Conservation (phyloP, 23 tunicate genomes). For the Diplosoma virens region DNA sequence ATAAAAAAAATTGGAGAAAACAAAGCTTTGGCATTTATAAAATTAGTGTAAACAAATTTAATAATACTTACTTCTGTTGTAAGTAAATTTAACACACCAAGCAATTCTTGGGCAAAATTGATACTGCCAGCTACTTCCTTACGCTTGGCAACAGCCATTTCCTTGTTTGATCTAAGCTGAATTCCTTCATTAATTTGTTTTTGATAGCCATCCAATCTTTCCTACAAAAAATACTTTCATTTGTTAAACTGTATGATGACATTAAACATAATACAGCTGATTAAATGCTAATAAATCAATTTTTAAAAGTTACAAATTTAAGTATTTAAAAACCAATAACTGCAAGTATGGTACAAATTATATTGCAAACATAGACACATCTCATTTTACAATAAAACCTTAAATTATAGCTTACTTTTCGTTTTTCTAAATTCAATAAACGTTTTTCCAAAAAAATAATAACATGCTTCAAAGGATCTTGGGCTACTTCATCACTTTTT, state of each 20-base stretch:
- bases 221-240: slow-evolving; percentile 39
- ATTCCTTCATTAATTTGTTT: slow-evolving; percentile 49
- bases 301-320: too few relatives aligned
- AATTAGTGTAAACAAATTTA: background rate
- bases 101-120: slow-evolving; percentile 63
- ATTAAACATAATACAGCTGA: too few relatives aligned
- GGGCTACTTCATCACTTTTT: slow-evolving; percentile 53
- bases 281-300: too few relatives aligned
- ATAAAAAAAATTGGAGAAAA: too few relatives aligned
- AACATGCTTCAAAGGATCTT: slow-evolving; percentile 74
- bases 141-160: slow-evolving; percentile 55
- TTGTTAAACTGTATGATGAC: too few relatives aligned
- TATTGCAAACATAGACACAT: too few relatives aligned
- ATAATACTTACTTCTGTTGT: slow-evolving; percentile 23
- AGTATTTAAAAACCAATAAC: too few relatives aligned
- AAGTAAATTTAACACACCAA: slow-evolving; percentile 18
- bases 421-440: slow-evolving; percentile 63
- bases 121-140: slow-evolving; percentile 75
- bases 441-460: slow-evolving; percentile 55
- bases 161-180: slow-evolving; percentile 47
- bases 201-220: slow-evolving; percentile 68
- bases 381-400: too few relatives aligned
- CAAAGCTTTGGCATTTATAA: too few relatives aligned
- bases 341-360: too few relatives aligned
- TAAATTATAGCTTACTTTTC: slow-evolving; percentile 81